Base-by-base conservation (phyloP, 2,797 vertebrate genomes). In the Pogonophryne albipinna region DNA sequence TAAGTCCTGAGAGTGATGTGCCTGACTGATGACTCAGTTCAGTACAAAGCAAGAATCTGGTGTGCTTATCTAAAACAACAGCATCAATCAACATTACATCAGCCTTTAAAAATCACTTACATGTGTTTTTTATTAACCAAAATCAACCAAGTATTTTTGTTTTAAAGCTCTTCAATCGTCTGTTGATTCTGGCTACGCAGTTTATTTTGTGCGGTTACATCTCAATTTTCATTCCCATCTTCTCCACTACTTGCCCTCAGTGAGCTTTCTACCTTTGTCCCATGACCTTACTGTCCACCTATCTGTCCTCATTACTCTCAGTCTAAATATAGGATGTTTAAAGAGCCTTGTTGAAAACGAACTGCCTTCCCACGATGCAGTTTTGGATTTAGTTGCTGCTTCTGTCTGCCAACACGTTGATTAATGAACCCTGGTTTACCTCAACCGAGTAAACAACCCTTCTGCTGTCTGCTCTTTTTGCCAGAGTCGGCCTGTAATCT, bases 21-120 rank as follows among this genome's bases (percentile, higher is more conserved):
- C 27, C 10, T 20, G 16, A 41, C 51, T 10, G 10, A 56, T 47
- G 60, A 61, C 42, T 70, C 38, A 5, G 16, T 20, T 31, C 42
- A 27, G 20, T 31, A 7, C 19, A 42, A 44, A 80, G 23, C 17
- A 16, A 17, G 23, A 69, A 59, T 11, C 41, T 55, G 50, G 6
- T 6, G 17, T 41, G 60, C 11, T 27, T 27, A 65, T 75, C 9
- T 42, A 0, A 76, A 58, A 60, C 9, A 52, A 34, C 34, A 65
- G 0, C 8, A 59, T 44, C 55, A 59, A 64, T 46, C n/a, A 66
- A 52, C 20, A 53, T 65, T 12, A 31, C 23, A 59, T 11, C 55
- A 23, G 12, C 41, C 6, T 71, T n/a, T 75, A 27, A 3, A 57
- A 17, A 19, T 12, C 46, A 23, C 3, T 20, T 14, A 15, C n/a